phyloP scores from a whole-genome alignment of 2,888 invertebrate genomes.

The Stenchaetothrips biformis region DNA sequence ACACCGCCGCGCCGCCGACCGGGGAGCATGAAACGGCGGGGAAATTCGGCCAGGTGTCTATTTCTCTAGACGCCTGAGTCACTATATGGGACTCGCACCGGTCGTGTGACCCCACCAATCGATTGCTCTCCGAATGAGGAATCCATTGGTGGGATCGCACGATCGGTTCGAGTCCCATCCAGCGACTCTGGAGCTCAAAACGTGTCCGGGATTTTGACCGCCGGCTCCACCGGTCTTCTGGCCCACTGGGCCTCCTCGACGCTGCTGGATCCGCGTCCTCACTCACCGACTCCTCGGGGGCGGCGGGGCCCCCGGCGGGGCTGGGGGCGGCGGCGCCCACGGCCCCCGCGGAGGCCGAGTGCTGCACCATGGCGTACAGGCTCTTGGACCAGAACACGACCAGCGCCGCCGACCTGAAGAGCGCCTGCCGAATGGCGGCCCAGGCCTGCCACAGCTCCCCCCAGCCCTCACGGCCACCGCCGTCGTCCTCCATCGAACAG shows the following conservation, averaged over 20 bases:
- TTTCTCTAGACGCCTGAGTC: too few relatives aligned
- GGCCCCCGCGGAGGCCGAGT: neutral
- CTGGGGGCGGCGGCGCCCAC: slow-evolving; percentile 31
- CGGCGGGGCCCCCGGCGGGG: slow-evolving; percentile 30
- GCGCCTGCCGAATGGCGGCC: neutral
- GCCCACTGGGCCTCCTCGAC: too few relatives aligned
- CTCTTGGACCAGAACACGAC: slow-evolving; percentile 11
- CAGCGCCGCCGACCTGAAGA: slow-evolving; percentile 29
- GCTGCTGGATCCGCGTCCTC: neutral
- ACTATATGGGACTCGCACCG: too few relatives aligned
- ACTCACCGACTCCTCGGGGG: slow-evolving; percentile 30
- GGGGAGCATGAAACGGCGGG: neutral
- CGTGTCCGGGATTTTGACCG: too few relatives aligned
- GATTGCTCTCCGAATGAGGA: too few relatives aligned
- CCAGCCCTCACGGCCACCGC: slow-evolving; percentile 42
- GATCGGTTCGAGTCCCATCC: too few relatives aligned
- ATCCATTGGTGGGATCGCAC: too few relatives aligned
- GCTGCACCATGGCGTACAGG: neutral
- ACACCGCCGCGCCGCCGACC: slow-evolving; percentile 29
- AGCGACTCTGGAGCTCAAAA: too few relatives aligned
- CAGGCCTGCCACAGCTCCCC: neutral
- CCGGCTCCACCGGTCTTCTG: too few relatives aligned
- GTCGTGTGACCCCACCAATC: too few relatives aligned
- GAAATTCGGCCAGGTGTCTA: too few relatives aligned
- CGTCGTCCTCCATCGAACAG: neutral